phyloP scores from a whole-genome alignment of 2,797 vertebrate genomes.

The Takifugu rubripes region DNA sequence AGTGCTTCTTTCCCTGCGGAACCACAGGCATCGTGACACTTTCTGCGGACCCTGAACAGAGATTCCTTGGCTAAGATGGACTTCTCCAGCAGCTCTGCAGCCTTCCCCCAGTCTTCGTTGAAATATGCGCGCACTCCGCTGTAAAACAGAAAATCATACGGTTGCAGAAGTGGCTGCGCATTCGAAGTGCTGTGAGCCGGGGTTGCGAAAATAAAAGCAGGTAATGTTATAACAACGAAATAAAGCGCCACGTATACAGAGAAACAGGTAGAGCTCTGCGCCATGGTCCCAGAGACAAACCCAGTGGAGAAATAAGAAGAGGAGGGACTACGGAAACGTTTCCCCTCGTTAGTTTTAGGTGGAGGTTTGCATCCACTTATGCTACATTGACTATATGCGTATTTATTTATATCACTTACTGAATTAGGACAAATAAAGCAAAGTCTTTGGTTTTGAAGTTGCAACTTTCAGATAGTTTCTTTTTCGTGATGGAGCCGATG shows the following conservation, averaged over 20 bases:
- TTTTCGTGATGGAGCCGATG: not conserved
- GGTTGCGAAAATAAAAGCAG: conserved; percentile 7
- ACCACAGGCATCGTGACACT: conserved; percentile 77
- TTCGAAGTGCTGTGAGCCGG: conserved; percentile 23
- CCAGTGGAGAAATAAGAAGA: conserved; percentile 18
- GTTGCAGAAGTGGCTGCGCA: conserved; percentile 58
- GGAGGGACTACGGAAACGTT: conserved; percentile 48
- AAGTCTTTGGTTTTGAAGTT: not conserved
- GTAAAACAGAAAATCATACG: conserved; percentile 87
- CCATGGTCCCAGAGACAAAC: conserved; percentile 62
- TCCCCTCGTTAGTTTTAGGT: conserved; percentile 2
- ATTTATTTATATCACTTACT: not conserved
- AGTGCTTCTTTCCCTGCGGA: conserved; percentile 44
- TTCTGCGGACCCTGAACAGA: conserved; percentile 69
- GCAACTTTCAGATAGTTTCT: not conserved
- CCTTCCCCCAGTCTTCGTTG: conserved; percentile 80
- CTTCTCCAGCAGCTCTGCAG: conserved; percentile 85
- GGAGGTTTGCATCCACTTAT: not conserved
- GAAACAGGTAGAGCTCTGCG: conserved; percentile 42
- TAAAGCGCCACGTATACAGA: conserved; percentile 78
- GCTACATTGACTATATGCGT: not conserved
- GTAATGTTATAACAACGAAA: conserved; percentile 17
- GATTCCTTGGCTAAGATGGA: conserved; percentile 76
- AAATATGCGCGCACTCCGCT: conserved; percentile 87
- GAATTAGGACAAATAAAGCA: not conserved